A percentile compares a stretch with the other conserved stretches of the same genome.
These are phyloP conservation scores for Parauchenoglanis punctatus DNA, from an alignment of 2,797 vertebrate species.

Conservation along the genomic window DNA sequence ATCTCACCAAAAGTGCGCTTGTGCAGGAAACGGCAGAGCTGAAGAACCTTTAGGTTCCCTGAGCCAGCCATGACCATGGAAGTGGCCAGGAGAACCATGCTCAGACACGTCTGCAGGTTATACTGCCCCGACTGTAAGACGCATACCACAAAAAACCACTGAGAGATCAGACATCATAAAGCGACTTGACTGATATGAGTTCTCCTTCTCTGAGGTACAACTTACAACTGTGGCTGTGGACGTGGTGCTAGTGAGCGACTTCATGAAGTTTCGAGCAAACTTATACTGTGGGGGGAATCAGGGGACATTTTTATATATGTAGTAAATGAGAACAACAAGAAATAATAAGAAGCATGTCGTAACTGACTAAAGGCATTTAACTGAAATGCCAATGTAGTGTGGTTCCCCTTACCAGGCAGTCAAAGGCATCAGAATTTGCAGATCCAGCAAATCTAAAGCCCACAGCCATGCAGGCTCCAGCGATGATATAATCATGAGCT, in stretches of 20 bases:
- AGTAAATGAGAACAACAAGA: not conserved
- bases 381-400: not conserved
- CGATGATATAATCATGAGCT: slow-evolving; percentile 96
- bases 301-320: not conserved
- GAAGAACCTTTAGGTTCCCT: slow-evolving; percentile 90
- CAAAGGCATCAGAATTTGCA: slow-evolving; percentile 93
- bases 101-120: slow-evolving; percentile 91
- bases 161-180: not conserved
- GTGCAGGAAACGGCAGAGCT: slow-evolving; percentile 95
- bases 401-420: slow-evolving; percentile 84
- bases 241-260: slow-evolving; percentile 86
- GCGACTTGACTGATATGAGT: not conserved
- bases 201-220: slow-evolving; percentile 46
- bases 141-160: not conserved
- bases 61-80: slow-evolving; percentile 98
- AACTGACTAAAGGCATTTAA: not conserved
- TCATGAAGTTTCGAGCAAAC: slow-evolving; percentile 92
- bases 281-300: slow-evolving; percentile 75
- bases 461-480: slow-evolving; percentile 92
- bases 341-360: not conserved
- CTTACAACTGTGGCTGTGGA: slow-evolving; percentile 92
- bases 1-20: slow-evolving; percentile 93
- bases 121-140: slow-evolving; percentile 86
- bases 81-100: slow-evolving; percentile 90
- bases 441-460: slow-evolving; percentile 97